These are phyloP conservation scores for Strix uralensis DNA, from an alignment of 2,113 vertebrate genomes.

Conservation along the genomic window DNA sequence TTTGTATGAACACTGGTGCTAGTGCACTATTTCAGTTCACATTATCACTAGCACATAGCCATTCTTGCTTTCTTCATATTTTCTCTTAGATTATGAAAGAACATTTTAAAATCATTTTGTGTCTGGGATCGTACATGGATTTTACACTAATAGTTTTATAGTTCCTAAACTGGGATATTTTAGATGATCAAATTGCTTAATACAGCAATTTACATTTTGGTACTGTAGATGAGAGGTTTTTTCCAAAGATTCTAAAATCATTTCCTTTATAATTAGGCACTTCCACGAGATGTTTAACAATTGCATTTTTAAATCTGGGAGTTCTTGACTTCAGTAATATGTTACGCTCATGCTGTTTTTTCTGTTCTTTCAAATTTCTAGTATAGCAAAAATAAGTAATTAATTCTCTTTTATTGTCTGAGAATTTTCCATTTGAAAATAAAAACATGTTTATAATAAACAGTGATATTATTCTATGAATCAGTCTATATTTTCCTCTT, in stretches of 20 bases:
- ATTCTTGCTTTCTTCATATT: neutral
- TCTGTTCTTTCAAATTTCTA: neutral
- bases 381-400: neutral
- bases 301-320: neutral
- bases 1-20: neutral
- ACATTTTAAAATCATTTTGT: neutral
- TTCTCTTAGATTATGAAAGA: neutral
- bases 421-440: neutral
- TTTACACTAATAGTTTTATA: neutral
- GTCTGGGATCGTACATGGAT: neutral
- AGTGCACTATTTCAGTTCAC: neutral
- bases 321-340: neutral
- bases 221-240: neutral
- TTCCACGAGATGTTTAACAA: neutral
- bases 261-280: neutral
- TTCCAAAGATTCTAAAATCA: neutral
- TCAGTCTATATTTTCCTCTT: neutral
- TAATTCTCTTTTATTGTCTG: neutral
- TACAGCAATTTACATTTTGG: neutral
- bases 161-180: neutral
- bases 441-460: neutral
- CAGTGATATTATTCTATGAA: neutral
- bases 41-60: neutral
- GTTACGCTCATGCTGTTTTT: neutral
- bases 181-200: neutral